phyloP scores from a whole-genome alignment of 2,797 vertebrate genomes.

The Eulemur albifrons region DNA sequence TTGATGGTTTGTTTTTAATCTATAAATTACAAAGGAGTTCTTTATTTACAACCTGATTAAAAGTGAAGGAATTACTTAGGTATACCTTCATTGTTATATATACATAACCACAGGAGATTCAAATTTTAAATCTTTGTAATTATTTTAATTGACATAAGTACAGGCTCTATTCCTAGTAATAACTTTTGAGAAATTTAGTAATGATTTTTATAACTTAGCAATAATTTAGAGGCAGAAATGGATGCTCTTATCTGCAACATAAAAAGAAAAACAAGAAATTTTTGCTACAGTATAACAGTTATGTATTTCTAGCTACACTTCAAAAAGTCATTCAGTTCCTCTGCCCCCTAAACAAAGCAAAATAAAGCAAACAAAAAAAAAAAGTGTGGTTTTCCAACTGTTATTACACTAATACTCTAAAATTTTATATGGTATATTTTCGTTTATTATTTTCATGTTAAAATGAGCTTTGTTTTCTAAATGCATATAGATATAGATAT shows the following conservation, averaged over 20 bases:
- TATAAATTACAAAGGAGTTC: not conserved
- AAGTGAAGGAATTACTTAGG: not conserved
- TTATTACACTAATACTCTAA: not conserved
- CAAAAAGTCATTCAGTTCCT: not conserved
- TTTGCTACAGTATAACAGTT: not conserved
- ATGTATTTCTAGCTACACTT: not conserved
- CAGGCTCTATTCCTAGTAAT: not conserved
- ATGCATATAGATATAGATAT: no score
- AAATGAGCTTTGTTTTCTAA: not conserved
- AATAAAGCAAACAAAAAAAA: not conserved
- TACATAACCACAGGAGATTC: not conserved
- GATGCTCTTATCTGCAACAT: not conserved
- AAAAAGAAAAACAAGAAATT: not conserved
- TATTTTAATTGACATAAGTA: not conserved
- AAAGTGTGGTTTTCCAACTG: not conserved
- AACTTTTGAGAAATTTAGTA: not conserved
- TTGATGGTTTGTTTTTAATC: not conserved
- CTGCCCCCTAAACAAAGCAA: not conserved
- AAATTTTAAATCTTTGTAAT: not conserved
- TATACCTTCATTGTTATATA: not conserved
- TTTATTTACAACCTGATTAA: not conserved
- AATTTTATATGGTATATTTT: not conserved
- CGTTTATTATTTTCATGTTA: not conserved
- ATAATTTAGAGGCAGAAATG: not conserved
- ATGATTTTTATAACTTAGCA: not conserved